Evolutionary conservation across 1,140 invertebrate species (phyloP).

Genomic region (Neodiprion pinetum): DNA sequence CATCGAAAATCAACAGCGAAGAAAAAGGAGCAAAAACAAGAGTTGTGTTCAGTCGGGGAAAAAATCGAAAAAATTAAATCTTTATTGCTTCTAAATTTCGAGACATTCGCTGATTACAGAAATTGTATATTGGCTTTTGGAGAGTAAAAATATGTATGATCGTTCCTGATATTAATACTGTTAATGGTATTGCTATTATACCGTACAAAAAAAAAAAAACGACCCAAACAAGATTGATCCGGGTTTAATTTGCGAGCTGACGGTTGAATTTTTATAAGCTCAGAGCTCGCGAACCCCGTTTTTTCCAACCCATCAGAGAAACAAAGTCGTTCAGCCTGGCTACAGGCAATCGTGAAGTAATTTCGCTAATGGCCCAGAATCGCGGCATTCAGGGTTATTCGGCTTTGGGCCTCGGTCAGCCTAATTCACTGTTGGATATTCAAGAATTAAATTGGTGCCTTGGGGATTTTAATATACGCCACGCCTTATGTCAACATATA

Average conservation of each 20-base stretch:
- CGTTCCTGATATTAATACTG: too few relatives aligned
- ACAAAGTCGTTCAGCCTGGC: background rate
- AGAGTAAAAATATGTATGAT: too few relatives aligned
- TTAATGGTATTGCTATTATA: too few relatives aligned
- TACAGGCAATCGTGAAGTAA: conserved; percentile 37
- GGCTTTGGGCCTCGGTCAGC: conserved; percentile 31
- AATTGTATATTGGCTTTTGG: too few relatives aligned
- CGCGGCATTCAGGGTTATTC: conserved; percentile 36
- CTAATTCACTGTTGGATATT: conserved; percentile 54
- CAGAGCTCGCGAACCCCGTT: background rate
- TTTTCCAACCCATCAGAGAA: conserved; percentile 15
- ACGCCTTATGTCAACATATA: too few relatives aligned
- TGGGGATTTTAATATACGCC: conserved; percentile 25
- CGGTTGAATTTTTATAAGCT: conserved; percentile 1
- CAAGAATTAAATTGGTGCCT: conserved; percentile 53
- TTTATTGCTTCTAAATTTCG: too few relatives aligned
- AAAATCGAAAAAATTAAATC: too few relatives aligned
- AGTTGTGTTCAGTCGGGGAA: too few relatives aligned
- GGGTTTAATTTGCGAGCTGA: background rate
- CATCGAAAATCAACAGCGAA: too few relatives aligned
- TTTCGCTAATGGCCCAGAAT: conserved; percentile 55
- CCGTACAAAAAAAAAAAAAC: background rate
- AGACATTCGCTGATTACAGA: too few relatives aligned
- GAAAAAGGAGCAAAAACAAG: background rate
- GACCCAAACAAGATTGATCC: background rate